Base-by-base conservation (phyloP, 2,888 invertebrate species). In the Julus scanicus region DNA sequence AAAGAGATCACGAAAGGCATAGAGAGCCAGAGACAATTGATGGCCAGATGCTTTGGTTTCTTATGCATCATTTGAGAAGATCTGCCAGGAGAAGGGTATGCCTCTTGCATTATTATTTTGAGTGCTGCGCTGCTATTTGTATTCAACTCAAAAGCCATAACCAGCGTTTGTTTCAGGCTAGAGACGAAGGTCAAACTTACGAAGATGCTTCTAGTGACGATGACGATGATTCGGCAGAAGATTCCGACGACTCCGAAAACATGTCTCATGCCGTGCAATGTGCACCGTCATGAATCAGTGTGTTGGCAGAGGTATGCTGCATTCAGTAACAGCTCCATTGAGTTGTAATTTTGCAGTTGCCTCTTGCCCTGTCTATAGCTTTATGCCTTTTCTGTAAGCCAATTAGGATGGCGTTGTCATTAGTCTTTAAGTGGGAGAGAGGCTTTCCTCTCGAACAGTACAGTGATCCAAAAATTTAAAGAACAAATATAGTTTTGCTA, bases 21-120 rank as follows among this genome's bases (percentile, higher is more conserved):
- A 90, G 91, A 49, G 92, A 92, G 88, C 92, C 92, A 15, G 92
- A 92, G 89, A 91, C 92, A 89, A 92, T 93, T 88, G 93, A 93
- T 90, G 92, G 93, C 6, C 93, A 93, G 90, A 92, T 94, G 92
- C 91, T 94, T 89, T 93, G 93, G 93, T 92, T 93, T 88, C 91
- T 94, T 87, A 92, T 94, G 92, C 92, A 93, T 89, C 93, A 93
- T 89, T 91, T 94, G 86, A 91, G 93, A 53, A 91, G 92, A 88
- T 92, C 92, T 17, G 92, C 93, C 37, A 90, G 93, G 89, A 89
- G 92, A 86, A 90, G 92, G 90, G 91, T 92, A 90, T 89, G 84
- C 29, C 20, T 13, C n/a, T 44, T 8, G 44, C 8, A 8, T 44
- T 44, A 80, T 2, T 20, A 80, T 80, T 86, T 86, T 44, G 86